phyloP scores from a whole-genome alignment of 1,140 invertebrate species.

The Ceratina calcarata region DNA sequence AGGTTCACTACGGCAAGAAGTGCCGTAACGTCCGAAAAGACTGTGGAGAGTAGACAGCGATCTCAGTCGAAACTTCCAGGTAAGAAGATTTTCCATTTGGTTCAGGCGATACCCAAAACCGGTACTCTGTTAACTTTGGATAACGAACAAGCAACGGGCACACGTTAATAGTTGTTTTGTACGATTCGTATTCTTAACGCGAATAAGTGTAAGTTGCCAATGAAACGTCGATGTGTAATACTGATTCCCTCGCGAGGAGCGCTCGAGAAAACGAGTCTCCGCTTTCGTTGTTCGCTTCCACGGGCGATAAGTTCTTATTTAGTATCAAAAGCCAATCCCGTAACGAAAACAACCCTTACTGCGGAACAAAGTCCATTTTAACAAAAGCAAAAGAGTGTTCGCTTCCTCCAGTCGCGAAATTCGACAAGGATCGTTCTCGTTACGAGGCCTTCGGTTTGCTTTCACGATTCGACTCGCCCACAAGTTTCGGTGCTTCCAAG shows the following conservation, averaged over 20 bases:
- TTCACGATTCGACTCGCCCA: too few species aligned
- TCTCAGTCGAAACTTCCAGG: too few species aligned
- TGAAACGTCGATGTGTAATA: constrained; percentile 56
- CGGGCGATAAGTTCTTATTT: background rate
- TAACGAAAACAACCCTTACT: too few species aligned
- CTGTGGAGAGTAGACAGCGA: too few species aligned
- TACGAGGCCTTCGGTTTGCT: background rate
- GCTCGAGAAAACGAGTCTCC: background rate
- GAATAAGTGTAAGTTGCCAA: constrained; percentile 59
- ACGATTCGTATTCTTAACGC: constrained; percentile 73
- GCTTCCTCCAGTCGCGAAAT: too few species aligned
- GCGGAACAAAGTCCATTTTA: too few species aligned
- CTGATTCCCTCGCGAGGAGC: background rate
- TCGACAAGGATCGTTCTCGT: too few species aligned
- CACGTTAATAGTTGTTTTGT: constrained; percentile 69
- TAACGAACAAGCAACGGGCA: constrained; percentile 39
- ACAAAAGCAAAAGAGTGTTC: too few species aligned
- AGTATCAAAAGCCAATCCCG: background rate
- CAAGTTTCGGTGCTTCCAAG: background rate
- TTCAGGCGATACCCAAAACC: too few species aligned
- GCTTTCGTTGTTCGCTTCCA: constrained; percentile 4
- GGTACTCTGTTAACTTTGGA: background rate
- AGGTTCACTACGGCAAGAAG: constrained; percentile 34
- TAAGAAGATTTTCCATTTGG: too few species aligned
- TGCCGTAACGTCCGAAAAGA: background rate